Percentiles rank a stretch among this genome's conserved stretches.
Evolutionary conservation across 2,797 vertebrate genomes (phyloP).

Genomic region (Syndactyla subalaris): DNA sequence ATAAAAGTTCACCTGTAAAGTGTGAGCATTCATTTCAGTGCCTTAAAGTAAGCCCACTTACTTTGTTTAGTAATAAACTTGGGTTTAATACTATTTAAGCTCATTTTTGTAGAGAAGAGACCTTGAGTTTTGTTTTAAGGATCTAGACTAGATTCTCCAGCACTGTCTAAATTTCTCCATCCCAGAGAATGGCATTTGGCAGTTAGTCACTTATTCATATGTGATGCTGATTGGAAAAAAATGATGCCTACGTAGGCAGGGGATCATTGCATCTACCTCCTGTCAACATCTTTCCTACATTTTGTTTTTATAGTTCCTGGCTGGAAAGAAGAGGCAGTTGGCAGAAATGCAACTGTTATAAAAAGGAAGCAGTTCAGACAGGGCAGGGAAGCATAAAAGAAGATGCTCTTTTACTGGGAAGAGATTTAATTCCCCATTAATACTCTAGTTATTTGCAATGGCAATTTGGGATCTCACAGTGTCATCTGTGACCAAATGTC

Average conservation of each 20-base stretch:
- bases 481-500: slow-evolving; percentile 5
- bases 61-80: not conserved
- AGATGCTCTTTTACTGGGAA: not conserved
- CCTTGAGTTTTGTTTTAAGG: not conserved
- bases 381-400: slow-evolving; percentile 28
- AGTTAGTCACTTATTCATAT: not conserved
- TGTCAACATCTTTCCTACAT: slow-evolving; percentile 31
- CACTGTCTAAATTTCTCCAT: not conserved
- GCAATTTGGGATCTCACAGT: not conserved
- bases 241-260: slow-evolving; percentile 5
- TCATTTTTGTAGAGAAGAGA: not conserved
- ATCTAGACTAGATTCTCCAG: not conserved
- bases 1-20: not conserved
- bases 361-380: slow-evolving; percentile 27
- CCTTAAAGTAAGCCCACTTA: not conserved
- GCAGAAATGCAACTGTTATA: not conserved
- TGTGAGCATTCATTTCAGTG: not conserved
- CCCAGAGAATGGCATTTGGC: not conserved
- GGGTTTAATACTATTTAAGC: not conserved
- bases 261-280: slow-evolving; percentile 30
- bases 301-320: slow-evolving; percentile 26
- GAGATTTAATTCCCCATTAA: slow-evolving; percentile 16
- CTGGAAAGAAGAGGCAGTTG: slow-evolving; percentile 8
- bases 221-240: slow-evolving; percentile 3
- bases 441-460: not conserved